Conservation (phyloP, 2,888 invertebrate species). For the Molanna angustata region DNA sequence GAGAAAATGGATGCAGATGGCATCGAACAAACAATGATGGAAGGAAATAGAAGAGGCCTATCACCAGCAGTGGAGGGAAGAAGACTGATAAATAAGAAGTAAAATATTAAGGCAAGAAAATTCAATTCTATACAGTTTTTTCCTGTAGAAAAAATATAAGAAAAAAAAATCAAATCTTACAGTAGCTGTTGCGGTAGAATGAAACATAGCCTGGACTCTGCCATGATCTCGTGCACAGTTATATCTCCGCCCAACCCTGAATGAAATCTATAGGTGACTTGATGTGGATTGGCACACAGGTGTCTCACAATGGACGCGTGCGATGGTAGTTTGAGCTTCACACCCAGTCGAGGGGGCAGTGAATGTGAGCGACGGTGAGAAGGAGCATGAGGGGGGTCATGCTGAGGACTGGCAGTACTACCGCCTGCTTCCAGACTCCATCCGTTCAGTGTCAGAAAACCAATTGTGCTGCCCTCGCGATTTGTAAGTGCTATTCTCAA, state of each 20-base stretch:
- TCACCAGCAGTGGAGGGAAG: no score
- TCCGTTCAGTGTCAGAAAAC: slow-evolving; percentile 81
- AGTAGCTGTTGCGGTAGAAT: slow-evolving; percentile 83
- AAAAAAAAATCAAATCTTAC: no score
- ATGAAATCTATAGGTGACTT: slow-evolving; percentile 81
- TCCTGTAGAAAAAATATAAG: background rate
- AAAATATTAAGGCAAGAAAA: no score
- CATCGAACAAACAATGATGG: no score
- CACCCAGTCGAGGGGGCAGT: slow-evolving; percentile 76
- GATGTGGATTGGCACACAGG: slow-evolving; percentile 71
- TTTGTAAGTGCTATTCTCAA: slow-evolving; percentile 60
- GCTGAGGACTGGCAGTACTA: slow-evolving; percentile 67
- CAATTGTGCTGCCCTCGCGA: slow-evolving; percentile 67
- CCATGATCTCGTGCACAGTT: slow-evolving; percentile 90
- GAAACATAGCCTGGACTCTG: slow-evolving; percentile 83
- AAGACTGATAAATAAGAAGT: no score
- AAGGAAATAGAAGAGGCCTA: no score
- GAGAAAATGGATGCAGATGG: no score
- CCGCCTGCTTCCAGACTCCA: slow-evolving; percentile 82
- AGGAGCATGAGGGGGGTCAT: slow-evolving; percentile 57
- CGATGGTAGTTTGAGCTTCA: slow-evolving; percentile 77
- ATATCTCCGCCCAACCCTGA: slow-evolving; percentile 91
- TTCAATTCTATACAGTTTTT: no score
- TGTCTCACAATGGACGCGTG: slow-evolving; percentile 69
- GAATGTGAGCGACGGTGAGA: slow-evolving; percentile 74